Conservation (phyloP, 2,888 invertebrate genomes). For the Eupithecia vulgata region DNA sequence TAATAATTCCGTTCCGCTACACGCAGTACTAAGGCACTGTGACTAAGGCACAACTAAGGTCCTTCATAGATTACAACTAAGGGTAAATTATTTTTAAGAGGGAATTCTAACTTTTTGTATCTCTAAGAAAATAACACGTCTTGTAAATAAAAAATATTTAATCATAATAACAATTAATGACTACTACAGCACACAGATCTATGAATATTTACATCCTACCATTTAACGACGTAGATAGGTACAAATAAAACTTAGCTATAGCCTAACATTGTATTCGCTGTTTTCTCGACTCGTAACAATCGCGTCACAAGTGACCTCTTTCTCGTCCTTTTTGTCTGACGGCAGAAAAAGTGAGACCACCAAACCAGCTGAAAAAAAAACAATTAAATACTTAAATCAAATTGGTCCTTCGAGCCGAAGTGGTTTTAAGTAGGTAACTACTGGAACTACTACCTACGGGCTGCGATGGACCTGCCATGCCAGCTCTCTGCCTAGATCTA, state of each 20-base stretch:
- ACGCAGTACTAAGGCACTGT: no score
- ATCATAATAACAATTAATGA: not conserved
- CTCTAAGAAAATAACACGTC: not conserved
- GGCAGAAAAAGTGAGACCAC: conserved; percentile 62
- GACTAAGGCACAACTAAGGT: no score
- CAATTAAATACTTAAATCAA: conserved; percentile 29
- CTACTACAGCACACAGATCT: not conserved
- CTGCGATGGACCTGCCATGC: not conserved
- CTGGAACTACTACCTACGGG: not conserved
- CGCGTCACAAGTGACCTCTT: conserved; percentile 2
- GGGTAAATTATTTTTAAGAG: no score
- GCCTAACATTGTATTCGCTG: not conserved
- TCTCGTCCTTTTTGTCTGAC: conserved; percentile 47
- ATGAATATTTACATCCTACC: not conserved
- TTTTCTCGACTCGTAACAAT: conserved; percentile 18
- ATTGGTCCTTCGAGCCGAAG: conserved; percentile 4
- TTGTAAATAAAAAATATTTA: not conserved
- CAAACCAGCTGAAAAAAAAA: conserved; percentile 64
- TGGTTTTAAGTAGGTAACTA: not conserved
- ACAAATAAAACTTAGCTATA: not conserved
- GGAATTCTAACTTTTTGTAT: no score
- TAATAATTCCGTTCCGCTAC: not conserved
- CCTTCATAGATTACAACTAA: no score
- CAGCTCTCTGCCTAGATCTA: not conserved
- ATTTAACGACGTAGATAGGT: not conserved